phyloP scores from a whole-genome alignment of 2,113 vertebrate genomes.

The Salminus brasiliensis region DNA sequence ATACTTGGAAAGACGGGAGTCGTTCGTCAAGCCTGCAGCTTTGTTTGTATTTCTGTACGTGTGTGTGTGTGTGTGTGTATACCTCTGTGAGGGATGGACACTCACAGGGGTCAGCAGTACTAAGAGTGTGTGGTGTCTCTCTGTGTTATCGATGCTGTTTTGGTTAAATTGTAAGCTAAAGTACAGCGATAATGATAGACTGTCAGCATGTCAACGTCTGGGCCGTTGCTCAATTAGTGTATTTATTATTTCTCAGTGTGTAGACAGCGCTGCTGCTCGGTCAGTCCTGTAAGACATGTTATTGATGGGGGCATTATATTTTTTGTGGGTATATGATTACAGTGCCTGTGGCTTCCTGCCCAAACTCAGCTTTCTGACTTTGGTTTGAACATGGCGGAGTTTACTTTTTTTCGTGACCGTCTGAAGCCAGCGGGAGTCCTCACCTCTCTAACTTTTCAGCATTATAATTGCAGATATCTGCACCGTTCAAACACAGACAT shows the following conservation, averaged over 20 bases:
- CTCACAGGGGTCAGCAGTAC: background rate
- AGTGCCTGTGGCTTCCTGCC: background rate
- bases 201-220: too few species aligned
- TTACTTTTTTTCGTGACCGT: background rate
- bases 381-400: background rate
- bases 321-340: background rate
- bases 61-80: too few species aligned
- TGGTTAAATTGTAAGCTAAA: background rate
- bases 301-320: too few species aligned
- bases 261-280: too few species aligned
- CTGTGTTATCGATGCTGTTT: background rate
- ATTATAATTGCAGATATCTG: conserved; percentile 5
- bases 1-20: too few species aligned
- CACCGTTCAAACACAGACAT: background rate
- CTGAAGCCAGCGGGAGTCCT: background rate
- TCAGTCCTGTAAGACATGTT: too few species aligned
- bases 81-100: background rate
- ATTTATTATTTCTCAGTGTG: too few species aligned
- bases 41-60: too few species aligned
- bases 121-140: background rate
- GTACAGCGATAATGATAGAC: background rate
- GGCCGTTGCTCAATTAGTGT: too few species aligned
- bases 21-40: too few species aligned
- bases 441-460: background rate
- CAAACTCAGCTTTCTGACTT: background rate